Percentiles rank a stretch among this genome's conserved stretches.
Conservation (phyloP, 2,888 invertebrate genomes). For the Vesta saturnalis region DNA sequence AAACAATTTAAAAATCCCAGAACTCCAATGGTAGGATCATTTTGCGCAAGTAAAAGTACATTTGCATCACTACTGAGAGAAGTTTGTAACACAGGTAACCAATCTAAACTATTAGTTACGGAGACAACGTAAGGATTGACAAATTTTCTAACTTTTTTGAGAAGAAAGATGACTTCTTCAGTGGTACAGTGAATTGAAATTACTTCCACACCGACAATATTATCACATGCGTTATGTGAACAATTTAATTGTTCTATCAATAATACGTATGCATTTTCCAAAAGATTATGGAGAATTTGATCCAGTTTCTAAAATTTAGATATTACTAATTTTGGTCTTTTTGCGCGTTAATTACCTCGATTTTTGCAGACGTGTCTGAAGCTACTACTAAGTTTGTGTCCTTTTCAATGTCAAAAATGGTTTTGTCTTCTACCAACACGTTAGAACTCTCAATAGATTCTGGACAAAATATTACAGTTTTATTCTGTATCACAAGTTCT, state of each 20-base stretch:
- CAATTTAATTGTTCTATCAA: not conserved
- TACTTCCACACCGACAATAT: not conserved
- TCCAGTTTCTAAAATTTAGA: not conserved
- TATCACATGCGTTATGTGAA: no score
- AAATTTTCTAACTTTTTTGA: not conserved
- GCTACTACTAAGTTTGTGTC: not conserved
- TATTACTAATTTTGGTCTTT: not conserved
- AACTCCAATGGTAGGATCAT: not conserved
- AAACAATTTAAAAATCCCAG: not conserved
- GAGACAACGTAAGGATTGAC: no score
- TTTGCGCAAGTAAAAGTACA: not conserved
- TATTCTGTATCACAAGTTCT: not conserved
- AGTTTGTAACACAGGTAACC: not conserved
- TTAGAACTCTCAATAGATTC: not conserved
- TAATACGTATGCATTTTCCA: not conserved
- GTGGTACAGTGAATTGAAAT: not conserved
- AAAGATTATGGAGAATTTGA: not conserved
- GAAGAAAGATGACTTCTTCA: not conserved
- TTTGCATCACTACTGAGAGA: not conserved
- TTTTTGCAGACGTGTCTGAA: not conserved
- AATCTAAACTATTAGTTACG: no score
- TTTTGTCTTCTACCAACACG: not conserved
- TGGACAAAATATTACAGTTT: not conserved
- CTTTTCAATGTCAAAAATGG: not conserved
- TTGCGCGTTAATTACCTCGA: not conserved